Percentiles rank a stretch among this genome's conserved stretches.
Conservation (phyloP, 2,797 vertebrate species). For the Scleropages formosus region DNA sequence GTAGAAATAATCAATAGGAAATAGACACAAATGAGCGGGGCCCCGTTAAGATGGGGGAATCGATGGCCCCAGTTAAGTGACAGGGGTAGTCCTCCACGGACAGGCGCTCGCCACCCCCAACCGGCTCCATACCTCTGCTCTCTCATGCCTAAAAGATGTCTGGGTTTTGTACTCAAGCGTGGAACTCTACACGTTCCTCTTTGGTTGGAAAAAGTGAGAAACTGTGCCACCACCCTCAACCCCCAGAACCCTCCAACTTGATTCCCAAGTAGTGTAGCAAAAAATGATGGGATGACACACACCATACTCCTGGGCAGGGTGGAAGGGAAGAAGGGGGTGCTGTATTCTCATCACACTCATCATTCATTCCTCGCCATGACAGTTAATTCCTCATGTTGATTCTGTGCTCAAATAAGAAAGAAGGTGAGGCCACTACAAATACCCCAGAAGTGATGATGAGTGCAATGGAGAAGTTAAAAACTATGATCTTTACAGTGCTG, state of each 20-base stretch:
- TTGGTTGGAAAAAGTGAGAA: background rate
- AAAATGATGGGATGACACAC: slow-evolving; percentile 67
- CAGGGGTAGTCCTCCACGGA: slow-evolving; percentile 73
- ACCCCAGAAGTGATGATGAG: too few species aligned
- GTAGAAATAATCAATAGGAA: slow-evolving; percentile 80
- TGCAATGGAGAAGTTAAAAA: too few species aligned
- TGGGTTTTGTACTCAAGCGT: slow-evolving; percentile 23
- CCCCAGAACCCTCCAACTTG: slow-evolving; percentile 45
- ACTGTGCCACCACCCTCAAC: background rate
- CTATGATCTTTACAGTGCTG: too few species aligned
- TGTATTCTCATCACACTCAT: too few species aligned
- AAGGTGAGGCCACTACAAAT: too few species aligned
- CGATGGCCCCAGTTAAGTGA: slow-evolving; percentile 81
- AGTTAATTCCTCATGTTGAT: too few species aligned
- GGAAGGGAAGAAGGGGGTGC: background rate
- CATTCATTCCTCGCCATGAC: too few species aligned
- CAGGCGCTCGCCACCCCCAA: slow-evolving; percentile 72
- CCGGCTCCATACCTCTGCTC: slow-evolving; percentile 42
- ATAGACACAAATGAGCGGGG: slow-evolving; percentile 74
- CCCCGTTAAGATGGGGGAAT: slow-evolving; percentile 64
- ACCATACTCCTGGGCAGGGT: background rate
- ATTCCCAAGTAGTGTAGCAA: slow-evolving; percentile 53
- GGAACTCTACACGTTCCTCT: slow-evolving; percentile 16
- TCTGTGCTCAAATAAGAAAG: too few species aligned
- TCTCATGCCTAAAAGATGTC: slow-evolving; percentile 5